Conservation (phyloP, 2,888 invertebrate genomes). For the Tanypteryx hageni region DNA sequence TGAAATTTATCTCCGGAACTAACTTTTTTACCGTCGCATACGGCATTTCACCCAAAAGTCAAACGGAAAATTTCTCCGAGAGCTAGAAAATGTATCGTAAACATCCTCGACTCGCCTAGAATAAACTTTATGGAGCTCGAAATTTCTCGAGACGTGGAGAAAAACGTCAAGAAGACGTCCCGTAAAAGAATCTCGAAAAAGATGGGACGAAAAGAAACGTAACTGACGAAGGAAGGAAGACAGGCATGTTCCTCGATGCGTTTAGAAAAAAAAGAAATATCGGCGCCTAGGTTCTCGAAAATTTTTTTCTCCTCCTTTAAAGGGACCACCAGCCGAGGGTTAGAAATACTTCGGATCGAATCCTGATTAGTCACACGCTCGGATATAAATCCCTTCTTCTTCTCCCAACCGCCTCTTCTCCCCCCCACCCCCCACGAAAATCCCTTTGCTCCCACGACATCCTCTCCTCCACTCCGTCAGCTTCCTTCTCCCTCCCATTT, state of each 20-base stretch:
- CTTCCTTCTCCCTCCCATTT: neutral
- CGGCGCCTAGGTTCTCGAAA: slow-evolving; percentile 17
- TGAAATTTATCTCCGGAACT: too few relatives aligned
- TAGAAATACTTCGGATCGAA: slow-evolving; percentile 51
- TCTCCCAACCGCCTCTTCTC: neutral
- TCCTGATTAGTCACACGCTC: slow-evolving; percentile 56
- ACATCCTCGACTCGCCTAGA: too few relatives aligned
- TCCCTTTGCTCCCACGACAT: neutral
- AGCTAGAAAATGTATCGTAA: too few relatives aligned
- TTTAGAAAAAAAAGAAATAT: neutral
- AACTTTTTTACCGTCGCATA: too few relatives aligned
- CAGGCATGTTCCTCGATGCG: neutral
- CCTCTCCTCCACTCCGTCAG: neutral
- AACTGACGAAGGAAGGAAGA: neutral
- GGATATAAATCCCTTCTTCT: neutral
- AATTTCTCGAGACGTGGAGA: too few relatives aligned
- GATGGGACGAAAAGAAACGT: neutral
- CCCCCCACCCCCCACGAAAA: neutral
- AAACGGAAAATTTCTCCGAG: too few relatives aligned
- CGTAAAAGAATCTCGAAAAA: neutral
- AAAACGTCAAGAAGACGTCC: too few relatives aligned
- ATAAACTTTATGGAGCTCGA: too few relatives aligned
- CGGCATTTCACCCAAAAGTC: too few relatives aligned
- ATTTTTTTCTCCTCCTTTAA: neutral
- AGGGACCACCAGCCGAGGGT: slow-evolving; percentile 58